These are phyloP conservation scores for Eciton burchellii DNA, from an alignment of 1,140 invertebrate genomes.

Conservation along the genomic window DNA sequence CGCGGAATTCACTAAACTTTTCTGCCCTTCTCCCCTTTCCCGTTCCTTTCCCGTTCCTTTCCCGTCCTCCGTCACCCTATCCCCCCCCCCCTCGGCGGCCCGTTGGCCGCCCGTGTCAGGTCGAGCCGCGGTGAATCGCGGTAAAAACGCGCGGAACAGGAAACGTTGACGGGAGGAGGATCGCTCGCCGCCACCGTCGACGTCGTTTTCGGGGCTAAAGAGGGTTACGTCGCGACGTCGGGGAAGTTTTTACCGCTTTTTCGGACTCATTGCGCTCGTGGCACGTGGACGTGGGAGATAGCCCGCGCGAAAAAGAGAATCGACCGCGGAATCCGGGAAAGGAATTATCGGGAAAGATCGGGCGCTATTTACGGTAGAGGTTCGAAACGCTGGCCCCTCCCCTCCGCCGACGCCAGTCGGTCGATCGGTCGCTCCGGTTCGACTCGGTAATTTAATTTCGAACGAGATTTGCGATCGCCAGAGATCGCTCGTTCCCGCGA, in stretches of 20 bases:
- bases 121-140: conserved; percentile 30
- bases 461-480: conserved; percentile 55
- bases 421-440: conserved; percentile 43
- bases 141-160: conserved; percentile 58
- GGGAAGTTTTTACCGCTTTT: conserved; percentile 28
- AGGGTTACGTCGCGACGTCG: conserved; percentile 49
- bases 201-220: conserved; percentile 50
- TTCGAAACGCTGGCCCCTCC: no score
- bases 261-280: conserved; percentile 15
- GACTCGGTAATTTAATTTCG: conserved; percentile 56
- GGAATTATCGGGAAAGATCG: conserved; percentile 52
- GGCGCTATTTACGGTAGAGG: conserved; percentile 50
- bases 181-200: conserved; percentile 30
- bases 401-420: conserved; percentile 17
- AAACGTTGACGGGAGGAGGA: conserved; percentile 62
- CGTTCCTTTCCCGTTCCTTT: no score
- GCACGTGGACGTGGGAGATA: conserved; percentile 12
- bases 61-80: not conserved
- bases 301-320: not conserved
- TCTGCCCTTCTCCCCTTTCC: not conserved
- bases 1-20: conserved; percentile 66
- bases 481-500: conserved; percentile 44
- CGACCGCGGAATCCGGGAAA: conserved; percentile 17
- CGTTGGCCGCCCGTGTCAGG: conserved; percentile 59
- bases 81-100: no score